phyloP scores from a whole-genome alignment of 2,888 invertebrate species.

The Sinodicranocentrus sp. region DNA sequence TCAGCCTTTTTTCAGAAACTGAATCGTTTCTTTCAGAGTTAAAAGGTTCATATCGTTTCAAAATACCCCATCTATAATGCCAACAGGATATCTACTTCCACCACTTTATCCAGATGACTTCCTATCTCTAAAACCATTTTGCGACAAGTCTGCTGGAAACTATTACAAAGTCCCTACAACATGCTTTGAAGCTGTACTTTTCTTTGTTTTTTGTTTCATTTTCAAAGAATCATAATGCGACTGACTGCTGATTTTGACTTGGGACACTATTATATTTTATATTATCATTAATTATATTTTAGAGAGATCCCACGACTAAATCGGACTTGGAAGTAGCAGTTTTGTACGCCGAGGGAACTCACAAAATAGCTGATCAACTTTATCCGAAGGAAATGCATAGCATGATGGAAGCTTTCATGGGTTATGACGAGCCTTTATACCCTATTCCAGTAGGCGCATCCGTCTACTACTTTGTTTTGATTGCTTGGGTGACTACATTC shows the following conservation, averaged over 20 bases:
- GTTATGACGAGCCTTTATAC: conserved; percentile 35
- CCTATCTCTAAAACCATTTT: not conserved
- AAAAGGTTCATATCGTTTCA: too few relatives aligned
- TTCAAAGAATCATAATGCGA: too few relatives aligned
- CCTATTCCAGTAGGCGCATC: conserved; percentile 42
- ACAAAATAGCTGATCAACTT: not conserved
- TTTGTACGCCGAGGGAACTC: conserved; percentile 20
- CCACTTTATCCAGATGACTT: too few relatives aligned
- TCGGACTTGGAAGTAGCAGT: not conserved
- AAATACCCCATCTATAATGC: too few relatives aligned
- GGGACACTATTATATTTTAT: too few relatives aligned
- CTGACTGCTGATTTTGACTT: too few relatives aligned
- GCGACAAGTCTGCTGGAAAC: not conserved
- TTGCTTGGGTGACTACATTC: conserved; percentile 20
- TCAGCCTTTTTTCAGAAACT: too few relatives aligned
- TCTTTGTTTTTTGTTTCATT: not conserved
- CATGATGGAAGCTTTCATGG: not conserved
- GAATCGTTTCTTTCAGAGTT: too few relatives aligned
- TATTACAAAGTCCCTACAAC: conserved; percentile 6
- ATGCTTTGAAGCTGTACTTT: conserved; percentile 26
- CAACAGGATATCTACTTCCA: too few relatives aligned
- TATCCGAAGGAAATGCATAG: conserved; percentile 21
- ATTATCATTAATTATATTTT: not conserved
- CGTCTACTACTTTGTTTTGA: conserved; percentile 7
- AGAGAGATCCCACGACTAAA: conserved; percentile 3